Evolutionary conservation across 1,140 invertebrate genomes (phyloP).

Genomic region (Doryteuthis pealeii): DNA sequence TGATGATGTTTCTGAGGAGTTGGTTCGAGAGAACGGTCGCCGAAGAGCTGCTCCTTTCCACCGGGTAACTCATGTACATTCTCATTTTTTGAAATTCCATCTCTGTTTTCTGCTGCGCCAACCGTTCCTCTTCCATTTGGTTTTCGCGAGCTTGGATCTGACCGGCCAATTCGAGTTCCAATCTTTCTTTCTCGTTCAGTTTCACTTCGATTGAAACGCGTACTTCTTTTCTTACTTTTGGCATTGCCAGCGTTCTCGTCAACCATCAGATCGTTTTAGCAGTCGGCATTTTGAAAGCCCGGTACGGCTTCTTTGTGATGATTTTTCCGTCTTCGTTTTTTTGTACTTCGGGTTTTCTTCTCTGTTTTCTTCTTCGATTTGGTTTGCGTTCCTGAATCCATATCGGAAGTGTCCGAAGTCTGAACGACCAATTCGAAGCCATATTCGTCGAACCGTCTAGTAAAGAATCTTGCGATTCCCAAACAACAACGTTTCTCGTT

Average conservation of each 20-base stretch:
- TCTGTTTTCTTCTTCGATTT: no score
- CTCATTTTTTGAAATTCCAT: background rate
- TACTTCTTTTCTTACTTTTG: background rate
- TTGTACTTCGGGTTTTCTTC: no score
- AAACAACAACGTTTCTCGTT: background rate
- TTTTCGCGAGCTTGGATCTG: background rate
- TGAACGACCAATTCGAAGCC: background rate
- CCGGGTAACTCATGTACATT: background rate
- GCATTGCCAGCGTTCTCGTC: background rate
- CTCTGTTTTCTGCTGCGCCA: background rate
- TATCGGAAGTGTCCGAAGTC: background rate
- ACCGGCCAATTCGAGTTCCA: background rate
- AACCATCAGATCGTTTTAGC: background rate
- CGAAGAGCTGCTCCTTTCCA: background rate
- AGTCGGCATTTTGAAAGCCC: background rate
- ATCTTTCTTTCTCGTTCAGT: background rate
- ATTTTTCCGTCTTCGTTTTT: no score
- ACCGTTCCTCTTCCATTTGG: background rate
- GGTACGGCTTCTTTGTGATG: background rate
- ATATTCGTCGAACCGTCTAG: background rate
- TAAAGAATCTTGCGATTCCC: background rate
- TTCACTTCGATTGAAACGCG: background rate
- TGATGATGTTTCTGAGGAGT: background rate
- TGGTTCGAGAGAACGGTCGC: background rate
- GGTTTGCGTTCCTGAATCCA: no score